Percentiles rank a stretch among this genome's conserved stretches.
These are phyloP conservation scores for Creontiades dilutus DNA, from an alignment of 2,888 invertebrate genomes.

Conservation along the genomic window DNA sequence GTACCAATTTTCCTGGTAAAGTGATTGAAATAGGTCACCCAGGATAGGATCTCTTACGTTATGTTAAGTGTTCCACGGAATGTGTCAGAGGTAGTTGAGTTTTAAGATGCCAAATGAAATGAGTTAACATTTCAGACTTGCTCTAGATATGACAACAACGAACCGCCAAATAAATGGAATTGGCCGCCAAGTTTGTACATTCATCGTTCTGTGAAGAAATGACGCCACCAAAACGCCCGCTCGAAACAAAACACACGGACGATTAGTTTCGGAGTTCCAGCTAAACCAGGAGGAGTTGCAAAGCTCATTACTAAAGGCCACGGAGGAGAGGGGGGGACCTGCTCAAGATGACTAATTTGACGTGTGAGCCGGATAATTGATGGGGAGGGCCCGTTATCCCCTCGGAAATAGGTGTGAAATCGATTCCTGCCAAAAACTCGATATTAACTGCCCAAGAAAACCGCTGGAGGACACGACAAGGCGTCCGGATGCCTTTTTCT, in stretches of 20 bases:
- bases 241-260: background rate
- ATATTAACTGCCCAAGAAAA: slow-evolving; percentile 15
- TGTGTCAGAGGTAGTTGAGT: too few species aligned
- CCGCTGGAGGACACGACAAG: slow-evolving; percentile 18
- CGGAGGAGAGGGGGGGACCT: background rate
- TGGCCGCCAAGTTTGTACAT: too few species aligned
- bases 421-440: slow-evolving; percentile 38
- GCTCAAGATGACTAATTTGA: slow-evolving; percentile 7
- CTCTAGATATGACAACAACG: too few species aligned
- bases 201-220: too few species aligned
- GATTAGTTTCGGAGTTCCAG: background rate
- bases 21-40: too few species aligned
- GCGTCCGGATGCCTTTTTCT: background rate
- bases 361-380: slow-evolving; percentile 21
- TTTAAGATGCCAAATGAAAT: too few species aligned
- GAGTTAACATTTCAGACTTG: too few species aligned
- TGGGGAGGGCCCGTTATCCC: slow-evolving; percentile 1
- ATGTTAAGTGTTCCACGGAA: too few species aligned
- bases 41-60: too few species aligned
- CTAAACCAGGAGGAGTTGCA: slow-evolving; percentile 2
- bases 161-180: too few species aligned
- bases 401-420: slow-evolving; percentile 31
- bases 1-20: too few species aligned
- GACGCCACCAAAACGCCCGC: too few species aligned
- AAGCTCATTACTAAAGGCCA: background rate